Base-by-base conservation (phyloP, 2,888 invertebrate genomes). In the Amphiduros pacificus region DNA sequence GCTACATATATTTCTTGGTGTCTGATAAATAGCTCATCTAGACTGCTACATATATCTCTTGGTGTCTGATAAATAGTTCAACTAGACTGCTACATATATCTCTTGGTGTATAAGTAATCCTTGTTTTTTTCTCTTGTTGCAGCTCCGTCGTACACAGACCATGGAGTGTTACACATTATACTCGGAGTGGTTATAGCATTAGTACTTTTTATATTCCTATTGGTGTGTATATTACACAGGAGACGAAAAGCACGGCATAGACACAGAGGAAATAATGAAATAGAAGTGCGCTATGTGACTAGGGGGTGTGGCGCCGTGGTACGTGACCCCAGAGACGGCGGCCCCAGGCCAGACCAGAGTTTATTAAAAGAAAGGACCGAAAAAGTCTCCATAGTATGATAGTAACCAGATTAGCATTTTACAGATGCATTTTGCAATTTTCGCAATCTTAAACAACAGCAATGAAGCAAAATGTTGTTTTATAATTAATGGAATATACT, bases 381-480 rank as follows among this genome's bases (percentile, higher is more conserved):
- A 52, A 69, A 69, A 62, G 69, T 69, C 22, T 69, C 69, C 2
- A 69, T 69, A 56, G 69, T 69, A 62, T 69, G 63, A 69, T 50
- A 31, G n/a, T n/a, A n/a, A n/a, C n/a, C n/a, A n/a, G n/a, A n/a
- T n/a, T n/a, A n/a, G n/a, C n/a, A n/a, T n/a, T n/a, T n/a, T n/a
- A n/a, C n/a, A n/a, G n/a, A n/a, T n/a, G n/a, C n/a, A n/a, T n/a
- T n/a, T n/a, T n/a, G n/a, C n/a, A n/a, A n/a, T n/a, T n/a, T n/a
- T n/a, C n/a, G n/a, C n/a, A n/a, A n/a, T n/a, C n/a, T n/a, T n/a
- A n/a, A n/a, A n/a, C n/a, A n/a, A n/a, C n/a, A n/a, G n/a, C n/a
- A n/a, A n/a, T n/a, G n/a, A n/a, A n/a, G n/a, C n/a, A n/a, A n/a
- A n/a, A n/a, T n/a, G n/a, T n/a, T n/a, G n/a, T n/a, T n/a, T n/a